Evolutionary conservation across 1,140 invertebrate genomes (phyloP), one percentile per base, ranked within the genome.

Genomic region (Bombus huntii): DNA sequence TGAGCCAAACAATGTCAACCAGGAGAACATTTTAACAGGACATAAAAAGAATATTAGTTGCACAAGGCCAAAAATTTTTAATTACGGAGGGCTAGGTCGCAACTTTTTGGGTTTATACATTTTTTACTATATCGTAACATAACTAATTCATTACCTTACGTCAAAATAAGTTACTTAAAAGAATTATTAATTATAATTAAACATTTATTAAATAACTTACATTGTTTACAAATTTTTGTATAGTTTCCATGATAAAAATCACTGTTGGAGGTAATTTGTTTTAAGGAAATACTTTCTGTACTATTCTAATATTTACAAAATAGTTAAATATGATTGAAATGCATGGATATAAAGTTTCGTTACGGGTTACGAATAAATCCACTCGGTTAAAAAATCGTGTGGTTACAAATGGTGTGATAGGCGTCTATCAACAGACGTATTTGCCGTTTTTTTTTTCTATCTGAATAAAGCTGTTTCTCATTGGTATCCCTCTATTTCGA

Each of bases 381-480:
- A 65, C 37, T 28, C 6, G 47, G 39, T 6, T 18, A 18, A 73
- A 81, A 12, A 62, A 44, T 57, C 13, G n/a, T 2, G 15, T 9
- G 18, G 57, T 59, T 66, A 47, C 62, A 88, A 88, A 42, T 59
- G 53, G 18, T 53, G 47, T 34, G 76, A 74, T 42, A 84, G 72
- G 76, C 77, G 57, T 77, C 70, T 62, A 77, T 88, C 66, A 81
- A 70, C 62, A 37, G 65, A 77, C 37, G 59, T 44, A 66, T 57
- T 31, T 31, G 28, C 79, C n/a, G 37, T 31, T 79, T 80, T 84
- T 84, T n/a, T 85, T 85, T 44, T n/a, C 34, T 34, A 59, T 77
- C 59, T 37, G 57, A 73, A 88, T 57, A 77, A 85, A 85, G 77
- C 37, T 77, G 76, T 81, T 85, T 77, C 22, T 77, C 39, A 15